Percentiles rank a stretch among this genome's conserved stretches.
Evolutionary conservation across 2,797 vertebrate genomes (phyloP).

Genomic region (Jordanella pulchra): DNA sequence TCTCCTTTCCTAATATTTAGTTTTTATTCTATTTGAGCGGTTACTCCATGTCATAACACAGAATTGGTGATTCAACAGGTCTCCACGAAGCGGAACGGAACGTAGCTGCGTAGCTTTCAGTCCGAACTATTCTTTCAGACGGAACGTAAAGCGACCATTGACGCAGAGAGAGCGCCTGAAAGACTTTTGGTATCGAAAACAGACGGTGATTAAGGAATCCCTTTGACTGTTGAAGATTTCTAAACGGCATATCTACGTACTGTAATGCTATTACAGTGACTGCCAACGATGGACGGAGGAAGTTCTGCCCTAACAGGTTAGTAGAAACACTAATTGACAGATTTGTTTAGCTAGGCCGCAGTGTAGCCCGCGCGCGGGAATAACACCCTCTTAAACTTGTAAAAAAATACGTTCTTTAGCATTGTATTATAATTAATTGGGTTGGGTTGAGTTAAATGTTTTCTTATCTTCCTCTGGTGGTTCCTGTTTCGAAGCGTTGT

Average conservation of each 20-base stretch:
- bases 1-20: no score
- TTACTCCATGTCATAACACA: no score
- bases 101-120: background rate
- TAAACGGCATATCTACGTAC: rapidly evolving
- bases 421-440: background rate
- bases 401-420: background rate
- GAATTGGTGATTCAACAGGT: no score
- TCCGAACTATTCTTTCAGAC: constrained; percentile 55
- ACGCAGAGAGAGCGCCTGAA: constrained; percentile 55
- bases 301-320: constrained; percentile 52
- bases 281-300: constrained; percentile 61
- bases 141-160: constrained; percentile 45
- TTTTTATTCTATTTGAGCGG: no score
- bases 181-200: constrained; percentile 3
- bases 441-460: background rate
- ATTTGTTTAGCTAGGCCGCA: constrained; percentile 64
- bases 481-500: background rate
- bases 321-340: background rate
- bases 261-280: constrained; percentile 46
- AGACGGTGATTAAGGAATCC: background rate
- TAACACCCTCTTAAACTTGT: constrained; percentile 17
- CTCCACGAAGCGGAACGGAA: constrained; percentile 42
- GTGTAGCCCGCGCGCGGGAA: constrained; percentile 69
- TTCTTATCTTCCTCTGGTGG: background rate
- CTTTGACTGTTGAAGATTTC: background rate